phyloP scores from a whole-genome alignment of 2,888 invertebrate genomes.

The Cremastobaeus sp. region DNA sequence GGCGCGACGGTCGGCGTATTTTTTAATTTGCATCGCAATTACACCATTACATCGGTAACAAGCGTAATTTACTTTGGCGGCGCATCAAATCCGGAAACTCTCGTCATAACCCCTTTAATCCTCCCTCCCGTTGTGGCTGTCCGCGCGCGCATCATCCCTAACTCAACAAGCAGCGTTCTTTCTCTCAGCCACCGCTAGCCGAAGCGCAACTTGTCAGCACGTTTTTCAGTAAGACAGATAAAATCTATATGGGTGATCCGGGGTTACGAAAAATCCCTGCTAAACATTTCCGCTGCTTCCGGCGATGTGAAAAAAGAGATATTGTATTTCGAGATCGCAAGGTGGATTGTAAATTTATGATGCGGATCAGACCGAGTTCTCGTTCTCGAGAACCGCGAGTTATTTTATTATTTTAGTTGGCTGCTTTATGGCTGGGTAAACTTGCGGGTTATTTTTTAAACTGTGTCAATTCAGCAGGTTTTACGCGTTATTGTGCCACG shows the following conservation, averaged over 20 bases:
- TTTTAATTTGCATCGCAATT: constrained; percentile 55
- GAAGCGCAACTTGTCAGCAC: constrained; percentile 50
- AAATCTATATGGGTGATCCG: constrained; percentile 38
- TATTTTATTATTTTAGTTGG: too few species aligned
- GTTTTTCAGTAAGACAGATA: constrained; percentile 45
- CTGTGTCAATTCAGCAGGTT: too few species aligned
- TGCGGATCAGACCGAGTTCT: too few species aligned
- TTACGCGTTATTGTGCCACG: too few species aligned
- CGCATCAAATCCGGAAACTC: constrained; percentile 58
- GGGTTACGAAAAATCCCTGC: constrained; percentile 33
- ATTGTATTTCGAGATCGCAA: too few species aligned
- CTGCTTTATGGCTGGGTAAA: too few species aligned
- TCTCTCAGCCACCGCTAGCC: constrained; percentile 21
- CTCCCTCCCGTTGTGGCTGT: constrained; percentile 2
- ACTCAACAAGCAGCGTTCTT: constrained; percentile 39
- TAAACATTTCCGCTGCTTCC: constrained; percentile 20
- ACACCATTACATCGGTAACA: constrained; percentile 52
- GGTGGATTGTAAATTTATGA: too few species aligned
- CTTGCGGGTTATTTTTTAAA: too few species aligned
- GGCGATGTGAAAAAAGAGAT: too few species aligned
- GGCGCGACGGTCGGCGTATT: too few species aligned
- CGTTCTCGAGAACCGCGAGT: too few species aligned
- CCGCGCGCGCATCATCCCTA: constrained; percentile 46
- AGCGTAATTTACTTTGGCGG: constrained; percentile 54
- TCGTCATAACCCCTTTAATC: constrained; percentile 52